phyloP scores from a whole-genome alignment of 2,797 vertebrate genomes.

The Chiloscyllium punctatum region DNA sequence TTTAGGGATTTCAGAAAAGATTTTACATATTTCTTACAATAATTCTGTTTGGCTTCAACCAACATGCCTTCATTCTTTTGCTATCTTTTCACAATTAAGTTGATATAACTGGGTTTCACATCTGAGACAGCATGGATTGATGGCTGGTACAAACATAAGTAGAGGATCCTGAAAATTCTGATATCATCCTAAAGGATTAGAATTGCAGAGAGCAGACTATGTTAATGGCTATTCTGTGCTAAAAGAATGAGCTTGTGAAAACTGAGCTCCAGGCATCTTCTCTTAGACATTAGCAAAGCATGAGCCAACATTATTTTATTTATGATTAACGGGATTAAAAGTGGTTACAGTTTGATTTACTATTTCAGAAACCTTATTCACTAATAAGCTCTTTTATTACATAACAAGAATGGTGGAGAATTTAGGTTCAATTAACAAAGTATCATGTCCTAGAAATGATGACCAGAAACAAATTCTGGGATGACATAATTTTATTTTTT shows the following conservation, averaged over 20 bases:
- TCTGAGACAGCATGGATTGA: background rate
- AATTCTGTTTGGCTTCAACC: background rate
- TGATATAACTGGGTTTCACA: background rate
- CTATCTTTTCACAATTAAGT: background rate
- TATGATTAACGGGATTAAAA: constrained; percentile 2
- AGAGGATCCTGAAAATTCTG: background rate
- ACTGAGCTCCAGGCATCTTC: background rate
- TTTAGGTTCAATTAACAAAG: background rate
- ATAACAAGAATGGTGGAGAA: background rate
- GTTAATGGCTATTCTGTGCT: background rate
- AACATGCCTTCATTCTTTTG: background rate
- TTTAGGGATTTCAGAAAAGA: background rate
- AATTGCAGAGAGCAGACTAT: background rate
- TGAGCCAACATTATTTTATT: background rate
- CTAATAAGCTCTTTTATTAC: background rate
- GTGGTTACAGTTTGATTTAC: background rate
- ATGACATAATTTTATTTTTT: background rate
- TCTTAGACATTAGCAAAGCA: background rate
- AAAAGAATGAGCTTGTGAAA: background rate
- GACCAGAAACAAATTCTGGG: background rate
- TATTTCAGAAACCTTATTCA: background rate
- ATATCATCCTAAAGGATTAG: background rate
- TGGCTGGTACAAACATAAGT: background rate
- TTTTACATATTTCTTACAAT: background rate
- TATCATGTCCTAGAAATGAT: background rate